Evolutionary conservation across 2,113 vertebrate species (phyloP).

Genomic region (Gallinago media): DNA sequence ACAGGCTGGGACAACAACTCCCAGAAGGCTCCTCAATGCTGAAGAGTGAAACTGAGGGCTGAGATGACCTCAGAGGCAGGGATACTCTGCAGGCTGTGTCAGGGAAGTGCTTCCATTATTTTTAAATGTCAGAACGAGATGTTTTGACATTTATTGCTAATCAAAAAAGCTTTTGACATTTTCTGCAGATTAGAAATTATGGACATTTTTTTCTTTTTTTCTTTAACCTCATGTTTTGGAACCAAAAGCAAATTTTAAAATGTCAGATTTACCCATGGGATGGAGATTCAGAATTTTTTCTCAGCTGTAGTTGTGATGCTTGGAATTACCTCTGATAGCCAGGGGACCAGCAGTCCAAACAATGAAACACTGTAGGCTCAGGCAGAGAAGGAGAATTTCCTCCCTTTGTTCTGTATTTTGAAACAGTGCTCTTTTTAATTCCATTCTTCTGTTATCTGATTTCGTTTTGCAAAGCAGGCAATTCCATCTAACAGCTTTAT

Average conservation of each 20-base stretch:
- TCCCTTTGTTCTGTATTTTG: constrained; percentile 12
- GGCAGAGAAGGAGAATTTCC: background rate
- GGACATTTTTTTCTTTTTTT: background rate
- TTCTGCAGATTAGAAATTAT: constrained; percentile 34
- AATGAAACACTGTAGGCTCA: background rate
- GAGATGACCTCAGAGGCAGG: constrained; percentile 17
- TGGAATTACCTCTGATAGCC: constrained; percentile 28
- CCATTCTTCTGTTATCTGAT: background rate
- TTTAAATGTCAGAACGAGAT: constrained; percentile 44
- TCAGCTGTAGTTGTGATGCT: constrained; percentile 17
- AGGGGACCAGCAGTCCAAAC: background rate
- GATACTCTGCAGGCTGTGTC: background rate
- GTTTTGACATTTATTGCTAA: constrained; percentile 58
- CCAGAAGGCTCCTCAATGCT: background rate
- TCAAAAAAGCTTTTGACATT: constrained; percentile 44
- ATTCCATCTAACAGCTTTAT: background rate
- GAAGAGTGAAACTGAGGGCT: background rate
- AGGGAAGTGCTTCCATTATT: constrained; percentile 6
- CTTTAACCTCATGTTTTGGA: constrained; percentile 45
- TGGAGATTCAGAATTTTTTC: constrained; percentile 21
- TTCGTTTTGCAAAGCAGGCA: background rate
- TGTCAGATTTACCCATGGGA: constrained; percentile 42
- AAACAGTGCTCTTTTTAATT: background rate
- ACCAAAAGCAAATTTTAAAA: constrained; percentile 46
- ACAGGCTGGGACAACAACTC: background rate